Evolutionary conservation across 2,113 vertebrate species (phyloP), one percentile per base, ranked within the genome.

Genomic region (Ammospiza nelsoni): DNA sequence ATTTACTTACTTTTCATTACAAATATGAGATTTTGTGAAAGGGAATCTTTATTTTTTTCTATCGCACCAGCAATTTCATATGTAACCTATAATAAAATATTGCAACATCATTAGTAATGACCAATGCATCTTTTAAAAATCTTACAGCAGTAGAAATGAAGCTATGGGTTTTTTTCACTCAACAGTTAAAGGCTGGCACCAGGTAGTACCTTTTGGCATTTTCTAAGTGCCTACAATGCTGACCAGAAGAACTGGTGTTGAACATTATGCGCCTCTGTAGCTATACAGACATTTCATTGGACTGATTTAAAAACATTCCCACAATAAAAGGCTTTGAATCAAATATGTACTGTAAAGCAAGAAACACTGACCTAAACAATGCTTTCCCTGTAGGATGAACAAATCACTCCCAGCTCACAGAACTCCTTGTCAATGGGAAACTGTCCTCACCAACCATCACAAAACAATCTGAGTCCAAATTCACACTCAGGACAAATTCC

Each of bases 1-100:
- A 92, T 97, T 95, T 96, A 96, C 98, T 98, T 98, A 99, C 99
- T 99, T 98, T 99, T 99, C 98, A 99, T 99, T 59, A 98, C 98
- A 97, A 99, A 98, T 63, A 99, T 20, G 90, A 99, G 98, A 97
- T 98, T 99, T 97, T 99, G 99, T 66, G 99, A 99, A 92, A 99
- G 98, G 65, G 98, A 97, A 97, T 99, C 99, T 97, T 98, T 99
- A 97, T 99, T 99, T 98, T 98, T 99, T 91, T 98, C 98, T 97
- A 98, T 96, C 0, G 98, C 98, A 94, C 99, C 99, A 54, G 96
- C 98, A 92, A 99, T 98, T 96, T 99, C 98, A 68, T 99, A 99
- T 63, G 98, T 99, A 87, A 99, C 98, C 99, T 99, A 92, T 21
- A 96, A 97, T 58, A 77, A 95, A 93, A 97, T 51, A 91, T 96